A percentile compares a stretch with the other conserved stretches of the same genome.
Conservation (phyloP, 2,113 vertebrate genomes). For the Mirza zaza region DNA sequence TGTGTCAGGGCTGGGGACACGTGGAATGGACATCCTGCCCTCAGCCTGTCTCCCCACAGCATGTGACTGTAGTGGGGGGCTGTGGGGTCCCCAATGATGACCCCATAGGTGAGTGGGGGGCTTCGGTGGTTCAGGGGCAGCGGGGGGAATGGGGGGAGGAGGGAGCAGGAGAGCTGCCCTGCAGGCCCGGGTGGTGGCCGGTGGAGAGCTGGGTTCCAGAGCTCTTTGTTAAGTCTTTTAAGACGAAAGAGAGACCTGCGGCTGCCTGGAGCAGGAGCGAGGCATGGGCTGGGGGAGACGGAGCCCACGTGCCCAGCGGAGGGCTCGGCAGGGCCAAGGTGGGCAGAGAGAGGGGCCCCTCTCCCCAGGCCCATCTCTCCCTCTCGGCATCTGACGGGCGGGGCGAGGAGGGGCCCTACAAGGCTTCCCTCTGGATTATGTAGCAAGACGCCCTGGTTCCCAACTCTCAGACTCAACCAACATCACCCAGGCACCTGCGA, state of each 20-base stretch:
- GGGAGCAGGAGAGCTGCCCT: neutral
- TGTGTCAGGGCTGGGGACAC: neutral
- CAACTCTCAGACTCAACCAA: neutral
- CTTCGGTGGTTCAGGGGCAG: too few species aligned
- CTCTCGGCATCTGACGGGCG: accelerated
- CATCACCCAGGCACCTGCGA: neutral
- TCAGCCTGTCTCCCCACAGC: neutral
- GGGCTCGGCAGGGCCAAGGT: neutral
- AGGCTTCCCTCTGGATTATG: neutral
- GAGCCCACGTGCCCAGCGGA: neutral
- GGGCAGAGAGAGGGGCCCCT: neutral
- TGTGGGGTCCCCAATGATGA: neutral
- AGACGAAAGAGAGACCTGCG: neutral
- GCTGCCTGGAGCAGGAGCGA: too few species aligned
- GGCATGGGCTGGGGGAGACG: neutral
- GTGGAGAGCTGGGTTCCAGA: neutral
- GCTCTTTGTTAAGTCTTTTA: neutral
- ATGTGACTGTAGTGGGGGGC: neutral
- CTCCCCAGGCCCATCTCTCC: neutral
- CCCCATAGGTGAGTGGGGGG: too few species aligned
- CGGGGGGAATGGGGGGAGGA: too few species aligned
- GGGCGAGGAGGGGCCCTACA: too few species aligned
- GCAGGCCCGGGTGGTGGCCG: too few species aligned
- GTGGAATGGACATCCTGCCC: neutral
- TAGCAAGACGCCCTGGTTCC: accelerated